A percentile compares a stretch with the other conserved stretches of the same genome.
phyloP scores from a whole-genome alignment of 2,797 vertebrate genomes.

The Acanthurus tractus region DNA sequence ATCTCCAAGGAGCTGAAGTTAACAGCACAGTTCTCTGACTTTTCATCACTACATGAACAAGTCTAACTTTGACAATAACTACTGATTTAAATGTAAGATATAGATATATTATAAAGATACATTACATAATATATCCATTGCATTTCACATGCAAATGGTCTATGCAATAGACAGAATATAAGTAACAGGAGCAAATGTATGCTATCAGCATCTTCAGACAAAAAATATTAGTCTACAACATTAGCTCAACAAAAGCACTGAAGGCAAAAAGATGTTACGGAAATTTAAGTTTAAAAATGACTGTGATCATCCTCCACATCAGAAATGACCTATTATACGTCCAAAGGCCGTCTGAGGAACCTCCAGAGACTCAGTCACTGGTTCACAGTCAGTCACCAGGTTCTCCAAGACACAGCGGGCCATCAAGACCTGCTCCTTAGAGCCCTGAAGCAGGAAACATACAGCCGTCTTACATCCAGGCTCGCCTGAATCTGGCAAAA shows the following conservation, averaged over 20 bases:
- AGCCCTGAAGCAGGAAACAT: slow-evolving; percentile 89
- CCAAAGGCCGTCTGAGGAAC: slow-evolving; percentile 90
- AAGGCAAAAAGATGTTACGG: too few relatives aligned
- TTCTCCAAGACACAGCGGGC: slow-evolving; percentile 88
- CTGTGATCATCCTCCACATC: not conserved
- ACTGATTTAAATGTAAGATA: not conserved
- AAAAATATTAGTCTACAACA: not conserved
- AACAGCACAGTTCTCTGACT: not conserved
- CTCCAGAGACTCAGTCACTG: slow-evolving; percentile 82
- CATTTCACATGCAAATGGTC: too few relatives aligned
- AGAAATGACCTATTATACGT: slow-evolving; percentile 90
- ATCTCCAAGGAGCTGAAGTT: not conserved
- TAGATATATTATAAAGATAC: too few relatives aligned
- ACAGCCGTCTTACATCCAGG: slow-evolving; percentile 59
- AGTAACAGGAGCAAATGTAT: too few relatives aligned
- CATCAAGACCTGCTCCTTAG: slow-evolving; percentile 87
- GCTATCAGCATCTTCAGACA: not conserved
- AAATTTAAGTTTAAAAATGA: not conserved
- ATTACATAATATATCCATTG: too few relatives aligned
- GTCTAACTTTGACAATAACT: not conserved
- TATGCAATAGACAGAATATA: too few relatives aligned
- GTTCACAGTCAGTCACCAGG: slow-evolving; percentile 84
- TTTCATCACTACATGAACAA: not conserved
- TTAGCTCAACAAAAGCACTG: not conserved
- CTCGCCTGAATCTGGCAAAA: slow-evolving; percentile 66